phyloP scores from a whole-genome alignment of 2,888 invertebrate species.

The Rhingia campestris region DNA sequence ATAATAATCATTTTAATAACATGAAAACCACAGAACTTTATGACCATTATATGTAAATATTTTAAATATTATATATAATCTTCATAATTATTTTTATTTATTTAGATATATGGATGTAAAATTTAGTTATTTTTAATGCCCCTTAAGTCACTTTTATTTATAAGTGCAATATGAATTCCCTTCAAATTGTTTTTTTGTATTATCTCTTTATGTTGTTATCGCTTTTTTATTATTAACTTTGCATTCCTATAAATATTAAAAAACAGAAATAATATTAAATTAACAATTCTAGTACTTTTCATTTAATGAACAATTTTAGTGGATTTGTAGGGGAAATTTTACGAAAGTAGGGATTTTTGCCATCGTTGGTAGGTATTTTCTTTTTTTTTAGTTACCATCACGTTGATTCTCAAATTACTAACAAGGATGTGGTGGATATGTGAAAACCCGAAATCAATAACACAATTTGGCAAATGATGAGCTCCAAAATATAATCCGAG shows the following conservation, averaged over 20 bases:
- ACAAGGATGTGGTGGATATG: slow-evolving; percentile 45
- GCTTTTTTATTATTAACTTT: no score
- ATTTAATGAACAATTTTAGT: no score
- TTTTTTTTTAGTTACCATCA: no score
- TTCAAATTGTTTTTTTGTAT: neutral
- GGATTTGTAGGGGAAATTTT: no score
- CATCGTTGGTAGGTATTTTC: no score
- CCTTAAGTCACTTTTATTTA: neutral
- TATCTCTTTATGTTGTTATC: neutral
- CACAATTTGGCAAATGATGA: slow-evolving; percentile 46
- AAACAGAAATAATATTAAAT: no score
- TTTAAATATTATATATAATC: neutral
- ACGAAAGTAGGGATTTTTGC: no score
- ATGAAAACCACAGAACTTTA: slow-evolving; percentile 14
- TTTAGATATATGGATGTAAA: neutral
- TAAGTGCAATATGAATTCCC: slow-evolving; percentile 6
- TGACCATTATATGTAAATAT: slow-evolving; percentile 3
- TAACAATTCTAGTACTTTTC: no score
- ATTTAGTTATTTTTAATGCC: neutral
- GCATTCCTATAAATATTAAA: no score
- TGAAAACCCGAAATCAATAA: slow-evolving; percentile 25
- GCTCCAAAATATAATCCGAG: slow-evolving; percentile 44
- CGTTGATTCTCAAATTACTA: slow-evolving; percentile 68
- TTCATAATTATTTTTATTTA: neutral
- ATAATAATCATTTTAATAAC: slow-evolving; percentile 12